These are phyloP conservation scores for Clarias gariepinus DNA, from an alignment of 2,113 vertebrate genomes.

Conservation along the genomic window DNA sequence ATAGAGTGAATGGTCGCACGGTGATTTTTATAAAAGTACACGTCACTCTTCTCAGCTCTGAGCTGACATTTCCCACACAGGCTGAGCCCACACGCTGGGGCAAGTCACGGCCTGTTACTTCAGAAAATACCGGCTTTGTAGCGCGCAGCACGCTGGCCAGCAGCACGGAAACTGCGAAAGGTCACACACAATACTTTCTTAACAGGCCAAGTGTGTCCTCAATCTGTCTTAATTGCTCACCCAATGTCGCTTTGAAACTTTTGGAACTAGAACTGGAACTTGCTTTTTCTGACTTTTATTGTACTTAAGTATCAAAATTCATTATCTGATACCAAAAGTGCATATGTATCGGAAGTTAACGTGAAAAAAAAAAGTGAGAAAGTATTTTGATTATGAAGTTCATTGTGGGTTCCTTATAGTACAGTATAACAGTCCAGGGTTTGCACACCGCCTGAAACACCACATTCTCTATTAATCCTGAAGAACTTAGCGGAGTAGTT, in stretches of 20 bases:
- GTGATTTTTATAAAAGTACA: neutral
- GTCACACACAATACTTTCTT: neutral
- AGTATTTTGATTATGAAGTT: too few species aligned
- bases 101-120: neutral
- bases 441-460: too few species aligned
- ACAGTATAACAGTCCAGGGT: too few species aligned
- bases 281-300: neutral
- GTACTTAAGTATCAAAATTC: too few species aligned
- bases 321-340: too few species aligned
- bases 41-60: neutral
- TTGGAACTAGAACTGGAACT: neutral
- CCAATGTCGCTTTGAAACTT: neutral
- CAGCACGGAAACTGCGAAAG: conserved; percentile 2
- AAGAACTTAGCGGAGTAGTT: too few species aligned
- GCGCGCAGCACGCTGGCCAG: neutral
- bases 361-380: too few species aligned
- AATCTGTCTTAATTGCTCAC: neutral
- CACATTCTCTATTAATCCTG: too few species aligned
- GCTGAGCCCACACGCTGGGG: conserved; percentile 1
- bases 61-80: conserved; percentile 24
- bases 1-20: neutral
- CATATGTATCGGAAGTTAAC: too few species aligned
- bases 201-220: neutral
- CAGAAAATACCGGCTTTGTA: neutral
- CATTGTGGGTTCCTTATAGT: too few species aligned